Conservation (phyloP, 2,113 vertebrate species). For the Neopipo cinnamomea region DNA sequence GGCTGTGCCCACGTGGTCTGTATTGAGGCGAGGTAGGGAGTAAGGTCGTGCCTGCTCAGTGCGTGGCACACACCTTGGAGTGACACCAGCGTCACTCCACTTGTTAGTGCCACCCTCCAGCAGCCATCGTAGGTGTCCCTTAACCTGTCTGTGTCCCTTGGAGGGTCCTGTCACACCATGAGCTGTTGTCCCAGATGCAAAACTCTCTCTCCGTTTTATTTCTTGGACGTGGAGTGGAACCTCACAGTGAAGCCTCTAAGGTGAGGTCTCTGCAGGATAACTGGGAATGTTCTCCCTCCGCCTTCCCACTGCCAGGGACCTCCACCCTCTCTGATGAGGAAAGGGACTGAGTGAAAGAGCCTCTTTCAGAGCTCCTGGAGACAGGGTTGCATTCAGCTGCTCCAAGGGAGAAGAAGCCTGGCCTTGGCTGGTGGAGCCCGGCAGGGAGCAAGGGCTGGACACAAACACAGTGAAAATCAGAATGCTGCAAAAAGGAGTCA, state of each 20-base stretch:
- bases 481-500: background rate
- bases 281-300: background rate
- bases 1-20: background rate
- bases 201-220: background rate
- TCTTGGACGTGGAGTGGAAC: background rate
- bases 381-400: background rate
- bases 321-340: background rate
- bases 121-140: rapidly evolving
- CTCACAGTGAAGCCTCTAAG: background rate
- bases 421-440: background rate
- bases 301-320: background rate
- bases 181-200: background rate
- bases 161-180: background rate
- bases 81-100: background rate
- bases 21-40: background rate
- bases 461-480: background rate
- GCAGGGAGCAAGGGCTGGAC: background rate
- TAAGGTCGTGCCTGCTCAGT: rapidly evolving
- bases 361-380: background rate
- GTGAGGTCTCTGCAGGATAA: background rate
- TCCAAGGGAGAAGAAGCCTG: background rate
- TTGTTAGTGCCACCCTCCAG: background rate
- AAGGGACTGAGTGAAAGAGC: background rate
- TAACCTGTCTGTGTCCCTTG: background rate
- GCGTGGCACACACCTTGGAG: background rate